Conservation (phyloP, 2,113 vertebrate species). For the Lathamus discolor region DNA sequence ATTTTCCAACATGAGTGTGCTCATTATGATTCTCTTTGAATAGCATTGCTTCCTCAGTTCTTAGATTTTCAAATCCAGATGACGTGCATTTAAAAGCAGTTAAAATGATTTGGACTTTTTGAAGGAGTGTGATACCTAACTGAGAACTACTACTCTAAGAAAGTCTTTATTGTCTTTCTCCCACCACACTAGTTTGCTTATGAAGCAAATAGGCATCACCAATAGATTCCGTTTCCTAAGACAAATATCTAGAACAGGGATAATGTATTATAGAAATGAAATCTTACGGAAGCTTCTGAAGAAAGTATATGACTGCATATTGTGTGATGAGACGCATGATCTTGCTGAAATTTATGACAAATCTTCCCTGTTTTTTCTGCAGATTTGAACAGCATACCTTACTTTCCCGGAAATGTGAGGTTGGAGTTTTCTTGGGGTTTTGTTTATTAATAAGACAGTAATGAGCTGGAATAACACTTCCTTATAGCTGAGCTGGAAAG, state of each 20-base stretch:
- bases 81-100: neutral
- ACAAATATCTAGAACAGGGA: neutral
- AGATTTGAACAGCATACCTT: neutral
- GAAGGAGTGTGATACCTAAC: neutral
- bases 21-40: neutral
- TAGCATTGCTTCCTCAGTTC: neutral
- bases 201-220: neutral
- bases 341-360: neutral
- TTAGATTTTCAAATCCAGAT: neutral
- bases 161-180: neutral
- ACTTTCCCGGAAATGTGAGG: neutral
- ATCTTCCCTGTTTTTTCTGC: neutral
- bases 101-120: neutral
- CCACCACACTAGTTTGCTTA: neutral
- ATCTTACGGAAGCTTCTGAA: neutral
- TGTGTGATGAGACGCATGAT: neutral
- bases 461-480: neutral
- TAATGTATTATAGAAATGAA: neutral
- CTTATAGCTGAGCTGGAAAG: neutral
- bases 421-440: neutral
- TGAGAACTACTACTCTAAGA: neutral
- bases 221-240: neutral
- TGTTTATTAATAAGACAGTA: neutral
- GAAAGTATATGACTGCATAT: neutral
- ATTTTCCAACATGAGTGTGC: neutral